Base-by-base conservation (phyloP, 2,113 vertebrate species). In the Eretmochelys imbricata region DNA sequence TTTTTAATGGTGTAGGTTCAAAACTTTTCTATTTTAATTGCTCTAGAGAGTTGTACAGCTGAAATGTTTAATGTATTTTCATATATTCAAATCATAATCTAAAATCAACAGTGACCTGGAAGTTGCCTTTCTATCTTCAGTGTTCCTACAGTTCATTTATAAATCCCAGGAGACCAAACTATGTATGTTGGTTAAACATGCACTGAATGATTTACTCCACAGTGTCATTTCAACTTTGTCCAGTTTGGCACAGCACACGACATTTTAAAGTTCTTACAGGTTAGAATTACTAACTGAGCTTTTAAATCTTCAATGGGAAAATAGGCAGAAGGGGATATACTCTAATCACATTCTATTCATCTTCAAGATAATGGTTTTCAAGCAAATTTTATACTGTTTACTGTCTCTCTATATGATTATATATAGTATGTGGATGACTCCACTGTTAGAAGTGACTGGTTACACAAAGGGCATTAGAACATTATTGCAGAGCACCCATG, bases 1-100 rank as follows among this genome's bases (percentile, higher is more conserved):
- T 93, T 94, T 98, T 98, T 98, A 98, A 97, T 96, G 97, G 98
- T 94, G 89, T 50, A 94, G 93, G 95, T 98, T 97, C 79, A 98
- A 95, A 97, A 97, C 91, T 95, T 98, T 97, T 97, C 62, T 91
- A 88, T 97, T 98, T 98, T 94, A 97, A 95, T 96, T 89, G 93
- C 94, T 96, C 82, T 90, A 91, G 96, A 97, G 96, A 97, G 96
- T 97, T 92, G 80, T 98, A 92, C 93, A 97, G 92, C 96, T 98
- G 97, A 98, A 98, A 97, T 96, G 93, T 80, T 96, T 82, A 85
- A 57, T 96, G 31, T 92, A 69, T 98, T 97, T 97, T 96, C 96
- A 96, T 97, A 94, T 95, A 96, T 97, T 97, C 95, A 97, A 91
- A 97, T 96, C 48, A 89, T 49, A 62, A 91, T 92, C 84, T 97